Base-by-base conservation (phyloP, 2,797 vertebrate species). In the Myotis daubentonii region DNA sequence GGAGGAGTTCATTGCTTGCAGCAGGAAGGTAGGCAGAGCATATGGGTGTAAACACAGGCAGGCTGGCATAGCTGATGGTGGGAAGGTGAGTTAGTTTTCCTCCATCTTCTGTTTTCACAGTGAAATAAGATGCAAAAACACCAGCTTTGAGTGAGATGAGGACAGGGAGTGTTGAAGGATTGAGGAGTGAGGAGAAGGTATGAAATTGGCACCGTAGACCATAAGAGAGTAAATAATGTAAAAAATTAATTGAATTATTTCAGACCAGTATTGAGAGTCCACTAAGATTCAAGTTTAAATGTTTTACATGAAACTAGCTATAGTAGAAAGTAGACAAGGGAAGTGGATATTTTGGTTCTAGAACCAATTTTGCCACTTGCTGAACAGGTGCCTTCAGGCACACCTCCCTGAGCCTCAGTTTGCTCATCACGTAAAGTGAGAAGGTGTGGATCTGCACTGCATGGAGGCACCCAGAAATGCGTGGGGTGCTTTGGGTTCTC, bases 1-100 rank as follows among this genome's bases (percentile, higher is more conserved):
- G 12, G 25, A 44, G 60, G 81, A 38, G 3, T 25, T 53, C 47
- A 10, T 1, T 13, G 57, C 51, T 12, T n/a, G 33, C 23, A 28
- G 71, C 0, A 1, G n/a, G 55, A 19, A 30, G 62, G 16, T 15
- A 2, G 49, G 17, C 55, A 65, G 62, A 44, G 2, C 1, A n/a
- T 0, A 11, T 1, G 5, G 1, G 8, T 33, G 10, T 57, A 57
- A 33, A 28, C 12, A 22, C 16, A 65, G 8, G 22, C 0, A 20
- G 13, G 15, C 28, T 9, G 38, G 55, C 9, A 75, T 76, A 38
- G 6, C 2, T 5, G 36, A 9, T 2, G 10, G 15, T 49, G 23
- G 9, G 53, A 36, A 36, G 60, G 38, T 4, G 5, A 47, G 28
- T 11, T 8, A 17, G 4, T 22, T 53, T 25, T 44, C 28, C 41